phyloP scores from a whole-genome alignment of 2,797 vertebrate species.

The Periophthalmus magnuspinnatus region DNA sequence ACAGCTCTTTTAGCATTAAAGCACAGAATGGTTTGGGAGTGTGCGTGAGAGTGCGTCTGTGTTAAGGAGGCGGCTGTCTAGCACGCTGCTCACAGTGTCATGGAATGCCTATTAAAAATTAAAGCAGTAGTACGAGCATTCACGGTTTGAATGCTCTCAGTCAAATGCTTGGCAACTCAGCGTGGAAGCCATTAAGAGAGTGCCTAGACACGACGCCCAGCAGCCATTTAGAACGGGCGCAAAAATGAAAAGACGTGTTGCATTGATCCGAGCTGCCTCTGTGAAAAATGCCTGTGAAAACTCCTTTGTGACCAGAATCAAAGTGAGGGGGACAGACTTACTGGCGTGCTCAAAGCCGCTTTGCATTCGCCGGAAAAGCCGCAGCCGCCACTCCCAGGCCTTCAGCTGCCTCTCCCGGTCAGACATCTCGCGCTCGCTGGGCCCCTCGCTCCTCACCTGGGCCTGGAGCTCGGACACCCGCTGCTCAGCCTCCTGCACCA shows the following conservation, averaged over 20 bases:
- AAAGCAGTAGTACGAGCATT: slow-evolving; percentile 57
- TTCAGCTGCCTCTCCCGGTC: slow-evolving; percentile 87
- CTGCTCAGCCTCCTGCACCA: slow-evolving; percentile 89
- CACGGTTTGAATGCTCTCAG: slow-evolving; percentile 31
- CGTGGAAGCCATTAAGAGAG: slow-evolving; percentile 66
- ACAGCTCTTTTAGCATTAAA: slow-evolving; percentile 40
- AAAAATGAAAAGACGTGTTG: slow-evolving; percentile 46
- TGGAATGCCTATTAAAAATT: slow-evolving; percentile 66
- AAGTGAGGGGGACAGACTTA: slow-evolving; percentile 44
- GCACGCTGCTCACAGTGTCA: slow-evolving; percentile 54
- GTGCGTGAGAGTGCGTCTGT: slow-evolving; percentile 37
- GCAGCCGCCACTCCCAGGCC: slow-evolving; percentile 89
- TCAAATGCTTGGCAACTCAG: slow-evolving; percentile 31
- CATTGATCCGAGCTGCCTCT: slow-evolving; percentile 35
- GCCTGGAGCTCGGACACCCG: slow-evolving; percentile 82
- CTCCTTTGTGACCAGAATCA: neutral
- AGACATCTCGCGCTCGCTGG: slow-evolving; percentile 72
- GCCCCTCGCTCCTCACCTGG: slow-evolving; percentile 79
- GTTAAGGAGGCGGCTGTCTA: slow-evolving; percentile 51
- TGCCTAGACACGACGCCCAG: slow-evolving; percentile 58
- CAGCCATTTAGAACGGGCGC: slow-evolving; percentile 36
- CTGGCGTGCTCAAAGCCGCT: slow-evolving; percentile 82
- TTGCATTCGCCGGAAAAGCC: slow-evolving; percentile 91
- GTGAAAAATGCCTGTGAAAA: slow-evolving; percentile 12
- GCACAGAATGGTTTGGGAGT: slow-evolving; percentile 38